A percentile compares a stretch with the other conserved stretches of the same genome.
Evolutionary conservation across 2,797 vertebrate species (phyloP).

Genomic region (Eulemur mongoz): DNA sequence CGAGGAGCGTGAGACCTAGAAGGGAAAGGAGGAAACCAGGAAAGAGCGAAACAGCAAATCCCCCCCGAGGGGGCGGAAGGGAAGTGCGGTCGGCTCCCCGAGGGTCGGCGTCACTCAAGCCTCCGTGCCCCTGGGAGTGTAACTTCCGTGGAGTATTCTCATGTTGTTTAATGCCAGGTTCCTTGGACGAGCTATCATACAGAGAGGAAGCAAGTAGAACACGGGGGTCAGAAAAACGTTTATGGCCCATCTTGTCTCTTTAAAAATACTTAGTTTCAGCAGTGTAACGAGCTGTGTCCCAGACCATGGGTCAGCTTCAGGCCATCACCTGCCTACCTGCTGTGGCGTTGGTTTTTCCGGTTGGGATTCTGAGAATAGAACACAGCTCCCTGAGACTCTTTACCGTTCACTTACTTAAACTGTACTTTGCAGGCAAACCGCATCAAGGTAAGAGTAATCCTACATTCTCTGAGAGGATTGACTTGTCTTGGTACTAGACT

Average conservation of each 20-base stretch:
- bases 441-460: rapidly evolving
- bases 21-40: background rate
- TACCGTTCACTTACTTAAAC: rapidly evolving
- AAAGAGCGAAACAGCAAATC: too few relatives aligned
- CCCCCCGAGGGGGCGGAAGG: background rate
- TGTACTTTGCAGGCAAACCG: rapidly evolving
- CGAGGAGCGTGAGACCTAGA: background rate
- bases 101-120: background rate
- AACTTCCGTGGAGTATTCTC: rapidly evolving
- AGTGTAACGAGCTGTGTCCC: too few relatives aligned
- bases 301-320: rapidly evolving
- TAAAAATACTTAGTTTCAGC: background rate
- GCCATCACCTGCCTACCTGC: rapidly evolving
- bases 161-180: background rate
- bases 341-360: background rate
- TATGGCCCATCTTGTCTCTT: rapidly evolving
- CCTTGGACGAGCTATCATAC: background rate
- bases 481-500: background rate
- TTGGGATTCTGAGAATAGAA: background rate
- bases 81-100: rapidly evolving
- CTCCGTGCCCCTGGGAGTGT: too few relatives aligned
- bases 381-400: too few relatives aligned
- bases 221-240: too few relatives aligned
- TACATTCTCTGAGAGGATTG: rapidly evolving
- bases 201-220: rapidly evolving